These are phyloP conservation scores for Aricia artaxerxes DNA, from an alignment of 2,888 invertebrate species.

Conservation along the genomic window DNA sequence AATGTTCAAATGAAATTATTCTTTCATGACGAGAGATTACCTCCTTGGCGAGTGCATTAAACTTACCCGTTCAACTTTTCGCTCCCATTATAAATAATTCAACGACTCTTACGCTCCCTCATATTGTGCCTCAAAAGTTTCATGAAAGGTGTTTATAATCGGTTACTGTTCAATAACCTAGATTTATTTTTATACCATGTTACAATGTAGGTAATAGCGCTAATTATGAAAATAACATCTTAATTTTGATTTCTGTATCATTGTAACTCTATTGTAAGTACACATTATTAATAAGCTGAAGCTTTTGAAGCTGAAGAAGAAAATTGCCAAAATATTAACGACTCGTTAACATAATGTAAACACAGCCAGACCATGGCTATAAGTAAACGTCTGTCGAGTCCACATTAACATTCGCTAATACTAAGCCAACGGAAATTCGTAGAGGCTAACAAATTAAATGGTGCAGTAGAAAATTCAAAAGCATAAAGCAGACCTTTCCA, in stretches of 20 bases:
- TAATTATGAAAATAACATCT: too few species aligned
- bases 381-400: conserved; percentile 23
- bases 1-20: conserved; percentile 38
- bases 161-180: not conserved
- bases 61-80: conserved; percentile 45
- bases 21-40: conserved; percentile 38
- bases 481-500: conserved; percentile 42
- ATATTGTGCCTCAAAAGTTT: conserved; percentile 26
- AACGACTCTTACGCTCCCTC: conserved; percentile 34
- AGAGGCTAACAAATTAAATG: conserved; percentile 31
- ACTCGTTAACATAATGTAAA: not conserved
- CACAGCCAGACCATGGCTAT: not conserved
- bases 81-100: conserved; percentile 54
- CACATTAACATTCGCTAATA: conserved; percentile 27
- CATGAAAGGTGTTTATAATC: conserved; percentile 27
- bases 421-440: conserved; percentile 29
- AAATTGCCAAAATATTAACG: not conserved
- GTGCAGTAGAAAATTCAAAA: conserved; percentile 39
- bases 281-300: not conserved
- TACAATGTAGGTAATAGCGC: not conserved
- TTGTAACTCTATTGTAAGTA: too few species aligned
- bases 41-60: conserved; percentile 41
- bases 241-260: too few species aligned
- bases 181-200: not conserved
- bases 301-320: not conserved